Base-by-base conservation (phyloP, 64 coral and sea anemone species). In the Pocillopora damicornis region DNA sequence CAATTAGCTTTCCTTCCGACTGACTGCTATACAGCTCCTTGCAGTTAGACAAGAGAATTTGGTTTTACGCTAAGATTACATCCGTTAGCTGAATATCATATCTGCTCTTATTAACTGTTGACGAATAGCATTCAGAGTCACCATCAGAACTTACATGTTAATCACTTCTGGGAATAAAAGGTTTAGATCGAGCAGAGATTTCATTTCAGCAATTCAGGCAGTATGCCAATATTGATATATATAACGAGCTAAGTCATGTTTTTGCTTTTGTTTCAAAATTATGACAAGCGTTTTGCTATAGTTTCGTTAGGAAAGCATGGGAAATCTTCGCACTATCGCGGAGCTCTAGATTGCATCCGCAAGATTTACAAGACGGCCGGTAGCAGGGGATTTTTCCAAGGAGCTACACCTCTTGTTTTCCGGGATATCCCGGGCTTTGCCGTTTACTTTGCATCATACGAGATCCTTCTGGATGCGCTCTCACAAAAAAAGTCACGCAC, bases 401-500 rank as follows among this genome's bases (percentile, higher is more conserved):
- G 97, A 15, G 65, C 83, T 37, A 64, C 74, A 17, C 84, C 89
- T 0, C 87, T 88, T 13, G 26, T 88, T 58, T 66, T 94, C 15
- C 90, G 97, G 23, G 97, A 99, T 87, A 76, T 92, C 14, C 97
- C 97, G 9, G 97, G 90, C 10, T 95, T 93, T 85, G 83, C 84
- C 4, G 78, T 88, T 2, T 99, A 99, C 71, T 99, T 99, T 89
- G 93, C 82, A 2, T 61, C 88, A 4, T 95, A 95, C 79, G 93
- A 99, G 51, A 79, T 77, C 58, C 62, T 99, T 0, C 78, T 80
- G 15, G 90, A 88, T 30, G 67, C 36, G n/a, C 36, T 92, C 17
- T 23, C 87, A 60, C 15, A 14, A 20, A 71, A 18, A 14, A 61
- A 92, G 66, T 89, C 78, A 15, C 26, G 75, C 35, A 63, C 77